Conservation (phyloP, 1,140 invertebrate species). For the Temnothorax curvispinosus region DNA sequence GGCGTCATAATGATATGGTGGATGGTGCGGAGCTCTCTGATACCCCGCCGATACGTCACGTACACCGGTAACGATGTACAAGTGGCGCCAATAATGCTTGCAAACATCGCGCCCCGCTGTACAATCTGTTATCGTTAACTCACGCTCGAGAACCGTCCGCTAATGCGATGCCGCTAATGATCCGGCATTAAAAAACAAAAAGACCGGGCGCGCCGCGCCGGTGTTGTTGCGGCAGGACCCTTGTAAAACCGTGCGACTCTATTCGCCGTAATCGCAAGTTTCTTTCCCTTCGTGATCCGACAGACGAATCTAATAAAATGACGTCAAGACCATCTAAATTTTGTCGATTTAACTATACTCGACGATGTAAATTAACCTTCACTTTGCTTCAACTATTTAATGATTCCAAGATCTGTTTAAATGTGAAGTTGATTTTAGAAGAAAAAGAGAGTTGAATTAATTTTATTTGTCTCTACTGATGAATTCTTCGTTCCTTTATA, state of each 20-base stretch:
- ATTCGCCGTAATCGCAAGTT: background rate
- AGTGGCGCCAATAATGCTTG: constrained; percentile 69
- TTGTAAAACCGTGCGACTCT: constrained; percentile 8
- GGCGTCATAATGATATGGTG: constrained; percentile 83
- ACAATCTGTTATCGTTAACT: constrained; percentile 63
- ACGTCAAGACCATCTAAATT: background rate
- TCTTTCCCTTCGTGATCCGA: background rate
- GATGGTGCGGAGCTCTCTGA: constrained; percentile 73
- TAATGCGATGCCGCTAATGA: constrained; percentile 53
- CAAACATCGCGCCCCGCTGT: constrained; percentile 48
- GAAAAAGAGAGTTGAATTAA: background rate
- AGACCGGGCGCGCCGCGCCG: background rate
- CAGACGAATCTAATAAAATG: background rate
- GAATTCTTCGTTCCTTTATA: background rate
- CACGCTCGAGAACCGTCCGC: constrained; percentile 26
- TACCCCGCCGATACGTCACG: constrained; percentile 73
- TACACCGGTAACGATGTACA: constrained; percentile 52
- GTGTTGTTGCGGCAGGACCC: background rate
- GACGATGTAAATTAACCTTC: background rate
- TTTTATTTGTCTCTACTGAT: background rate
- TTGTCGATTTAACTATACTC: background rate
- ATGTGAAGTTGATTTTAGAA: background rate
- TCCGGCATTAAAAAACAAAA: constrained; percentile 55
- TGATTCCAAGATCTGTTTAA: background rate
- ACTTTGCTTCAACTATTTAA: background rate